Evolutionary conservation across 2,888 invertebrate species (phyloP), one percentile per base, ranked within the genome.

Genomic region (Trisateles emortualis): DNA sequence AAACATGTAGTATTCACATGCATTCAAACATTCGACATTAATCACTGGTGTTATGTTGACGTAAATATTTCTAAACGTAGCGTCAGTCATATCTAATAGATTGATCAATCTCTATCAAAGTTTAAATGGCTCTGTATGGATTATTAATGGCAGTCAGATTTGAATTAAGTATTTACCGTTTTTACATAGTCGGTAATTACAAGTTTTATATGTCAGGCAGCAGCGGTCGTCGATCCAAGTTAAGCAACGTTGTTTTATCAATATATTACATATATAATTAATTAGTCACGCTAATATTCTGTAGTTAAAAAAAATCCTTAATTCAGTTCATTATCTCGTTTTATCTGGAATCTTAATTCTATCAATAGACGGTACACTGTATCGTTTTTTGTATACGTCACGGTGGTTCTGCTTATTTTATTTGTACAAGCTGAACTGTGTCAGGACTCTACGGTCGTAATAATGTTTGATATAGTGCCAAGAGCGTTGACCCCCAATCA

Each of bases 401-500:
- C 77, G 74, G 71, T 69, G 64, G 68, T 69, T 78, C 61, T 53
- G 78, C 75, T 79, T 79, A 79, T 83, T 84, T 81, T 83, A 82
- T 77, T 79, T 76, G 72, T 74, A 62, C 64, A 67, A 74, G 73
- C 68, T 74, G 76, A 75, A 80, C 70, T 79, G 78, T 81, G 82
- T 77, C 81, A 78, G 81, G 76, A 81, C 79, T 79, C 76, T 75
- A 70, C 66, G 73, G 72, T 79, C 74, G 76, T 74, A 59, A 61
- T 67, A 74, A 77, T 75, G 79, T 82, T 83, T 84, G 84, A 86
- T 82, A 78, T 81, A 84, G 81, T 76, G 72, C 64, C 73, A 68
- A 66, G 83, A 77, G 70, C 83, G 78, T 84, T 84, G 87, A 87
- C 87, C 88, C 80, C 81, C 80, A 87, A 88, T 88, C 83, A 84